Evolutionary conservation across 2,888 invertebrate species (phyloP), one percentile per base, ranked within the genome.

Genomic region (Pachliopta kotzebuea): DNA sequence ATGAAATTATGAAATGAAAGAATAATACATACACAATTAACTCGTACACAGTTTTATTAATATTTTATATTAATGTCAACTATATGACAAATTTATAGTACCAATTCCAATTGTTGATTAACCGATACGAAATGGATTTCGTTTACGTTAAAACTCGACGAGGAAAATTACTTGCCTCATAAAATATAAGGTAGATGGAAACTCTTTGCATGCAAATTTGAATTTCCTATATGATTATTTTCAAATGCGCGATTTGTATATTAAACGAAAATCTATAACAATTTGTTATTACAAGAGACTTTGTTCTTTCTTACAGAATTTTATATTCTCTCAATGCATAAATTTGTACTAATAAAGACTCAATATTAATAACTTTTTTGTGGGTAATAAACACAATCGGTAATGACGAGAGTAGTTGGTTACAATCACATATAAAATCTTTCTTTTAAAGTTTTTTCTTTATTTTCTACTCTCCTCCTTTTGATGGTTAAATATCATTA

Each of bases 121-220:
- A 59, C 37, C 31, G 18, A 26, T 56, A 23, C 18, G 50, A 37
- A 57, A 45, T 53, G 42, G 52, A 29, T 57, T 23, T 56, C 56
- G 56, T 26, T 31, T 49, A 26, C 23, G 23, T 52, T 54, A 21
- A 49, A 65, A 65, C 29, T 31, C 50, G 37, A 20, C 37, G 24
- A 54, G 53, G 57, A 53, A 65, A 65, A 65, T 61, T 65, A 56
- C 65, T 60, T 54, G 23, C 42, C 53, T 31, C 61, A 61, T 65
- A 61, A 65, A 61, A 53, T 65, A 65, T 61, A 57, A 65, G 54
- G 45, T 57, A 23, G 45, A 18, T 53, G 56, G 45, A 53, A 56
- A 53, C 61, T 65, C 52, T 56, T 57, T 65, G 65, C 49, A 65
- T 61, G 65, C 65, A 65, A 65, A 65, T 65, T 52, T 53, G 65